Evolutionary conservation across 1,140 invertebrate genomes (phyloP).

Genomic region (Ceratina australensis): DNA sequence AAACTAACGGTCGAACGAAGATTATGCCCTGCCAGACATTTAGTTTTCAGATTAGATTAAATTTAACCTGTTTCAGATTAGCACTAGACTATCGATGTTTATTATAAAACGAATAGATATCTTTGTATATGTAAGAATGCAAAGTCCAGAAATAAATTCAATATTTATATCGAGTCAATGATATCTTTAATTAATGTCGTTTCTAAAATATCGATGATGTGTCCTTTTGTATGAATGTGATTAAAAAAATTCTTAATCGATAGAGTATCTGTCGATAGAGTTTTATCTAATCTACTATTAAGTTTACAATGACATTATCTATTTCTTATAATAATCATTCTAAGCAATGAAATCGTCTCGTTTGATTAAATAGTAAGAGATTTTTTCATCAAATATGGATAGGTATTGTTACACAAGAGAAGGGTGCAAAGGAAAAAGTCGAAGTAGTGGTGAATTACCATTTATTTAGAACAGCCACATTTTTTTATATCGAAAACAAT

Average conservation of each 20-base stretch:
- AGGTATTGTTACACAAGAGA: background rate
- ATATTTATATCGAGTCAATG: background rate
- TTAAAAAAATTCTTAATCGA: background rate
- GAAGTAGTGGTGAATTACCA: slow-evolving; percentile 44
- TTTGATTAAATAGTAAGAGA: background rate
- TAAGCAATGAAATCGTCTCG: background rate
- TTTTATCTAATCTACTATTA: background rate
- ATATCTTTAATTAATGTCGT: background rate
- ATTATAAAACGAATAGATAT: background rate
- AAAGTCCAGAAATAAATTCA: background rate
- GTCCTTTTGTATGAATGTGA: background rate
- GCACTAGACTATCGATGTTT: background rate
- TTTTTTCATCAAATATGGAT: background rate
- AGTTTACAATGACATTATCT: background rate
- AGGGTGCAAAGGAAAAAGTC: background rate
- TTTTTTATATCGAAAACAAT: slow-evolving; percentile 69
- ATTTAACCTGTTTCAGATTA: background rate
- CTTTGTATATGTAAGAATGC: too few relatives aligned
- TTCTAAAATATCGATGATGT: background rate
- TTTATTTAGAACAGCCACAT: slow-evolving; percentile 77
- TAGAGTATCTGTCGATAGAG: background rate
- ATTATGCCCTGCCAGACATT: background rate
- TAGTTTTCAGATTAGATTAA: too few relatives aligned
- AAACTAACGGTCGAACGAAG: background rate
- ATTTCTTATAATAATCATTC: background rate